Evolutionary conservation across 2,113 vertebrate species (phyloP).

Genomic region (Delphinus delphis): DNA sequence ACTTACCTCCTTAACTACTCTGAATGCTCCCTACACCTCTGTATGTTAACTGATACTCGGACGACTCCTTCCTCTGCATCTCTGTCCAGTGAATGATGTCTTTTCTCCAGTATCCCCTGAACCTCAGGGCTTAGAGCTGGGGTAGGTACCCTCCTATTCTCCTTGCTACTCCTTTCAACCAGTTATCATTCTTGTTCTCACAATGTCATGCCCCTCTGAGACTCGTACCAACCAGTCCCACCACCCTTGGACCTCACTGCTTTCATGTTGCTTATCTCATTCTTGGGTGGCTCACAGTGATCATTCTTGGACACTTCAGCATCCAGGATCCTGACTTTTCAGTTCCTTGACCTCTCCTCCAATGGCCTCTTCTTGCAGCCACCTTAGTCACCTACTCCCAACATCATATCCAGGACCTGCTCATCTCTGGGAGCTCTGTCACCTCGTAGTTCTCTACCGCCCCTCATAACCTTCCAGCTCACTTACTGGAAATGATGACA

Average conservation of each 20-base stretch:
- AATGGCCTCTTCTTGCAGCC: not conserved
- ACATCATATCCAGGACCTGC: not conserved
- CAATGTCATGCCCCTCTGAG: not conserved
- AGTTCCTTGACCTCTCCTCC: not conserved
- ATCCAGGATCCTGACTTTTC: not conserved
- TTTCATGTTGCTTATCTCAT: not conserved
- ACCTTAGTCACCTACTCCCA: not conserved
- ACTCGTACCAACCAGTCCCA: too few species aligned
- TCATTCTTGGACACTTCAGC: not conserved
- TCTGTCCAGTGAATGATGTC: accelerated
- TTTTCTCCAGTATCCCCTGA: not conserved
- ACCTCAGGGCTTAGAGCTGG: not conserved
- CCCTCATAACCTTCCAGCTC: not conserved
- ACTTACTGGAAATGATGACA: not conserved
- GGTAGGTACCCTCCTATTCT: accelerated
- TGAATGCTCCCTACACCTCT: not conserved
- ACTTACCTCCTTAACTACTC: not conserved
- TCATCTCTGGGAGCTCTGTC: not conserved
- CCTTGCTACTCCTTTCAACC: not conserved
- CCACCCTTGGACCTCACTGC: accelerated
- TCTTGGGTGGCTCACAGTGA: not conserved
- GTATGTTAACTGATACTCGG: not conserved
- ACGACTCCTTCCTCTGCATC: not conserved
- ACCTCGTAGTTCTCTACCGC: not conserved
- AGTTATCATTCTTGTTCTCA: not conserved